Evolutionary conservation across 2,888 invertebrate genomes (phyloP), one percentile per base, ranked within the genome.

Genomic region (Lasioglossum marginatum): DNA sequence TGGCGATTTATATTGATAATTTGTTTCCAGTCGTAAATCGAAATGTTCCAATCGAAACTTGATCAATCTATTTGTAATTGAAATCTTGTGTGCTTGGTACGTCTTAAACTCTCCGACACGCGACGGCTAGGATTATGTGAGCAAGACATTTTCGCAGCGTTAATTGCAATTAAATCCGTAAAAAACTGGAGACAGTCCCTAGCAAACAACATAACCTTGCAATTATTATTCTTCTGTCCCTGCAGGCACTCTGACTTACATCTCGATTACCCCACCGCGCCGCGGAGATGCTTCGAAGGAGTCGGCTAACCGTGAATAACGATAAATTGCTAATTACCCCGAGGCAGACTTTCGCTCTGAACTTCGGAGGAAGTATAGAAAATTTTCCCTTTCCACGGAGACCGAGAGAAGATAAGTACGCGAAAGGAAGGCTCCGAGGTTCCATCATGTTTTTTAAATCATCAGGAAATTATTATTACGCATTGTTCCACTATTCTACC

Each of bases 261-360:
- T 75, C 75, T 57, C 75, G 74, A 85, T 84, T 81, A 78, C 57
- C 57, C 37, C 27, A 27, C 10, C 34, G 45, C 45, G 16, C 16
- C 45, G 16, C 16, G 5, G 57, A 78, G 75, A 83, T 66, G 73
- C 73, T 75, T 76, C 77, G 85, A 71, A 40, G 77, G 27, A 78
- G 72, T 57, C 31, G n/a, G 77, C 74, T 45, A 70, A 74, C 75
- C 81, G 66, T 85, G 81, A 80, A 86, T 79, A 86, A 80, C 83
- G 83, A 86, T 87, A 83, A 86, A 87, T 86, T 87, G 81, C 83
- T 87, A 87, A 87, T 87, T 86, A 86, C 77, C 57, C 40, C 27
- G 68, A 63, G 83, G 79, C 83, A 75, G 81, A n/a, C 74, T 81
- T 77, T 79, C 43, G 37, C 77, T 70, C 45, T 79, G 72, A 79